Evolutionary conservation across 2,797 vertebrate genomes (phyloP).

Genomic region (Pseudomugil tenellus): DNA sequence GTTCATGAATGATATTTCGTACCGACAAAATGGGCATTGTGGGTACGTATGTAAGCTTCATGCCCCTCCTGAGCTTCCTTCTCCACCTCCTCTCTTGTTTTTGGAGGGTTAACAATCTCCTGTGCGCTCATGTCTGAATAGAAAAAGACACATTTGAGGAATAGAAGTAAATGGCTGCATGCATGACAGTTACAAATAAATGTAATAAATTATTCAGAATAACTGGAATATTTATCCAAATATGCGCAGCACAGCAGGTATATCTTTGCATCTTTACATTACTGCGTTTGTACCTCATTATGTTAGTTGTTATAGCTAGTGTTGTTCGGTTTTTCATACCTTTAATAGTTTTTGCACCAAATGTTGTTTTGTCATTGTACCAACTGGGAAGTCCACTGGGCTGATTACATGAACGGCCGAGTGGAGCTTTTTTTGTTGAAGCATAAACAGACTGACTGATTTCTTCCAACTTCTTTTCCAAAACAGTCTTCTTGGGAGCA

Average conservation of each 20-base stretch:
- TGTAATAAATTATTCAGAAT: neutral
- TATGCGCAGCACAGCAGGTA: neutral
- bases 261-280: neutral
- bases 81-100: constrained; percentile 81
- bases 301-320: neutral
- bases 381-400: constrained; percentile 76
- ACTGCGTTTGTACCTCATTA: neutral
- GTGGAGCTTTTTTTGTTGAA: constrained; percentile 72
- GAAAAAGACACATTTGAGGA: neutral
- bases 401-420: constrained; percentile 83
- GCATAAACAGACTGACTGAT: constrained; percentile 81
- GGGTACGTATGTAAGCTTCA: constrained; percentile 81
- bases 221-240: neutral
- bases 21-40: constrained; percentile 86
- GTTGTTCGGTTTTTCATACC: constrained; percentile 65
- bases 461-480: constrained; percentile 84
- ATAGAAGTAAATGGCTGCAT: neutral
- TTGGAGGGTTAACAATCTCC: constrained; percentile 86
- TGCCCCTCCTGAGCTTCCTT: constrained; percentile 82
- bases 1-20: constrained; percentile 42
- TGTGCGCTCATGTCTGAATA: constrained; percentile 65
- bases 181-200: neutral
- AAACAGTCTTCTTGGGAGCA: constrained; percentile 78
- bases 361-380: constrained; percentile 74
- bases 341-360: constrained; percentile 78